These are phyloP conservation scores for Styela plicata DNA, from an alignment of 23 tunicate species.

Conservation along the genomic window DNA sequence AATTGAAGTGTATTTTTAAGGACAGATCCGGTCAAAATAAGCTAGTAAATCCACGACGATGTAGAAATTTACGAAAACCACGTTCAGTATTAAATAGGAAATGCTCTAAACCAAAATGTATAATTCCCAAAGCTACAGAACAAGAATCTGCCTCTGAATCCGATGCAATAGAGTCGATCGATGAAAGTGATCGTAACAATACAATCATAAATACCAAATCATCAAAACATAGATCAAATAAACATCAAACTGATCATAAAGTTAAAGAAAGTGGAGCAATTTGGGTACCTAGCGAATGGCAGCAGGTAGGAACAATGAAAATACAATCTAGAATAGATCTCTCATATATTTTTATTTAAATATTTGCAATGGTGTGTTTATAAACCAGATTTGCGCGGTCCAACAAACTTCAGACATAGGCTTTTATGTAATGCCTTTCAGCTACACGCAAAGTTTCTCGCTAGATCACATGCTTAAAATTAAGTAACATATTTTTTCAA, in stretches of 20 bases:
- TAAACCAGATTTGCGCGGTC: too few species aligned
- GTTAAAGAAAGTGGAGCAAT: background rate
- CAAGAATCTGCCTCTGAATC: too few species aligned
- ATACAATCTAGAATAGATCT: background rate
- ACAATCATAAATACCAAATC: background rate
- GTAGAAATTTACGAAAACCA: background rate
- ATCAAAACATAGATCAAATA: background rate
- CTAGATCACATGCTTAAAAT: too few species aligned
- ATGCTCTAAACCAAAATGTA: background rate
- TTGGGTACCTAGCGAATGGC: background rate
- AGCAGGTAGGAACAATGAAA: background rate
- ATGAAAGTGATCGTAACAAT: background rate
- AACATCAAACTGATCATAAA: background rate
- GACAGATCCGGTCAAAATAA: background rate
- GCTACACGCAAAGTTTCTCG: too few species aligned
- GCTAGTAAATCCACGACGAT: background rate
- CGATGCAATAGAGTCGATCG: too few species aligned
- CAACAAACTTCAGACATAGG: too few species aligned
- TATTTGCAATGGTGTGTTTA: too few species aligned
- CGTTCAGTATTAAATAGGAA: background rate
- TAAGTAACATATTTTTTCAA: too few species aligned
- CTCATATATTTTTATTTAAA: too few species aligned
- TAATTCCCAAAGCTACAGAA: background rate
- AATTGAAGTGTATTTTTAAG: constrained; percentile 36
- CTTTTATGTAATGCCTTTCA: too few species aligned